phyloP scores from a whole-genome alignment of 2,888 invertebrate genomes.

The Actias luna region DNA sequence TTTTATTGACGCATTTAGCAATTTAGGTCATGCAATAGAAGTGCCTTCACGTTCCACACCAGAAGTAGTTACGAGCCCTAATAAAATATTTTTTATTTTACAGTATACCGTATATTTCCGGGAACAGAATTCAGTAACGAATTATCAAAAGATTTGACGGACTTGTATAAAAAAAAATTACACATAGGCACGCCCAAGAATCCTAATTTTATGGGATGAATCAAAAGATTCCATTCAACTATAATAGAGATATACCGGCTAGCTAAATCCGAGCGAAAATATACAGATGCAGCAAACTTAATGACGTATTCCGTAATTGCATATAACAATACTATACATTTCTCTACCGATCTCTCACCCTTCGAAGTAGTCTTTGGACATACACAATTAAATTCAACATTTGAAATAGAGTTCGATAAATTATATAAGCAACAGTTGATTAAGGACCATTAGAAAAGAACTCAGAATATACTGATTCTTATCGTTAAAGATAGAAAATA shows the following conservation, averaged over 20 bases:
- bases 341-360: slow-evolving; percentile 27
- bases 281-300: slow-evolving; percentile 27
- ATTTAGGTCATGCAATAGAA: too few relatives aligned
- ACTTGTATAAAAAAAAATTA: slow-evolving; percentile 31
- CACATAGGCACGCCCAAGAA: slow-evolving; percentile 32
- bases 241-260: slow-evolving; percentile 33
- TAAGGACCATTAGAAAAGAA: slow-evolving; percentile 30
- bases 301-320: slow-evolving; percentile 35
- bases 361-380: slow-evolving; percentile 34
- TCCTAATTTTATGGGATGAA: slow-evolving; percentile 29
- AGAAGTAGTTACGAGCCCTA: slow-evolving; percentile 33
- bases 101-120: slow-evolving; percentile 27
- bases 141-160: slow-evolving; percentile 25
- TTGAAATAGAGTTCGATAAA: slow-evolving; percentile 29
- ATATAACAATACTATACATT: slow-evolving; percentile 33
- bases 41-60: too few relatives aligned
- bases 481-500: too few relatives aligned
- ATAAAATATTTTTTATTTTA: slow-evolving; percentile 34
- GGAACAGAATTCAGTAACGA: slow-evolving; percentile 38
- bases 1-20: too few relatives aligned
- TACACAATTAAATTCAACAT: slow-evolving; percentile 25
- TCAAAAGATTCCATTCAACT: slow-evolving; percentile 34
- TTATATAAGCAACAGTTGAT: slow-evolving; percentile 30
- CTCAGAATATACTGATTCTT: too few relatives aligned
- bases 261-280: slow-evolving; percentile 31